These are phyloP conservation scores for Micromesistius poutassou DNA, from an alignment of 2,797 vertebrate species.

Conservation along the genomic window DNA sequence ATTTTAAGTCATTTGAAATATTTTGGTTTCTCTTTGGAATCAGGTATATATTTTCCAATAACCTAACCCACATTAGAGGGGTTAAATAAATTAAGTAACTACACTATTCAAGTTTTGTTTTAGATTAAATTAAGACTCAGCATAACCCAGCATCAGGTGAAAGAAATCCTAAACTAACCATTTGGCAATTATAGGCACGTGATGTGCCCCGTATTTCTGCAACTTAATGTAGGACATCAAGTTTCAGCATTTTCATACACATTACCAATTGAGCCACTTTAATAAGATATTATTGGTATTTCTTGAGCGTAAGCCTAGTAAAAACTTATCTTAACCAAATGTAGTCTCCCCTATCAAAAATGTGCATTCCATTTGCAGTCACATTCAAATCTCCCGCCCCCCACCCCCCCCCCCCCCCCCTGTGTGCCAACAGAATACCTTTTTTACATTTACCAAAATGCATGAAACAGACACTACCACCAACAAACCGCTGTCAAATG, in stretches of 20 bases:
- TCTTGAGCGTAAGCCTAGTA: background rate
- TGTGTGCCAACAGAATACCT: background rate
- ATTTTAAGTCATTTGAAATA: background rate
- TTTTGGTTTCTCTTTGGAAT: constrained; percentile 56
- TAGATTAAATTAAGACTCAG: background rate
- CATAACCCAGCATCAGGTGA: background rate
- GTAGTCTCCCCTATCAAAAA: background rate
- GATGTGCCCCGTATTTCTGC: background rate
- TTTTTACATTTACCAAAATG: background rate
- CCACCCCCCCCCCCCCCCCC: background rate
- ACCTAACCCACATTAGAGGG: background rate
- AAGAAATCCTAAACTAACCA: background rate
- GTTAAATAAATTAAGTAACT: constrained; percentile 8
- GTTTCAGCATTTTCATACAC: background rate
- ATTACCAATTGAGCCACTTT: background rate
- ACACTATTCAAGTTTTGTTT: constrained; percentile 9
- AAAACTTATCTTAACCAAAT: background rate
- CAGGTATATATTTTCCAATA: constrained; percentile 28
- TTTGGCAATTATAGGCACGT: background rate
- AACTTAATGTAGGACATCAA: background rate
- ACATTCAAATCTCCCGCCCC: background rate
- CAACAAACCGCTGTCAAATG: background rate
- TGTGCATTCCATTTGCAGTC: background rate
- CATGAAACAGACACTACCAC: background rate
- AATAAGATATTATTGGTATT: background rate